These are phyloP conservation scores for Urocyon cinereoargenteus DNA, from an alignment of 2,797 vertebrate genomes.

Conservation along the genomic window DNA sequence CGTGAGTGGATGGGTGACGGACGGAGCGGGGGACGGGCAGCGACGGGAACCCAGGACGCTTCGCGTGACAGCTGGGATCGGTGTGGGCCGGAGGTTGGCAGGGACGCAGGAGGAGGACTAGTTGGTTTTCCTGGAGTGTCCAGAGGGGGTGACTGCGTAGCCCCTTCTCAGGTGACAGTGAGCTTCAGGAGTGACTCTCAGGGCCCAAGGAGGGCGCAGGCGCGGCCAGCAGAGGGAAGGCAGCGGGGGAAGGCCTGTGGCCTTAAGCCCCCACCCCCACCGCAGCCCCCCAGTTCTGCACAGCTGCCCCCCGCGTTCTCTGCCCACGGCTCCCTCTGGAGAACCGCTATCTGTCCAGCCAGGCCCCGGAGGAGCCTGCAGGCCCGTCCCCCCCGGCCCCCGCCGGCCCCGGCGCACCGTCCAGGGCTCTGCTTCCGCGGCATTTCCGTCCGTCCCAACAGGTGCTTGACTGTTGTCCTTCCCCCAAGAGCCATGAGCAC, in stretches of 20 bases:
- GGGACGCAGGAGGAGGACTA: neutral
- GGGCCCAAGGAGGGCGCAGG: neutral
- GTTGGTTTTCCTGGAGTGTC: neutral
- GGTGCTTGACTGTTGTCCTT: neutral
- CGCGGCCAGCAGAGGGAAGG: accelerated
- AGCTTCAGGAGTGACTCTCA: neutral
- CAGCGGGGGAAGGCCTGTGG: neutral
- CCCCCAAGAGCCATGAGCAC: too few species aligned
- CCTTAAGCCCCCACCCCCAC: accelerated
- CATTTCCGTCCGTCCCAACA: neutral
- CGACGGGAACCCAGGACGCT: neutral
- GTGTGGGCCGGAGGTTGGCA: accelerated
- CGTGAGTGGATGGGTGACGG: neutral
- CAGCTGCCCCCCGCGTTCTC: too few species aligned
- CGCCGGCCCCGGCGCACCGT: accelerated
- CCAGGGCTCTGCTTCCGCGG: neutral
- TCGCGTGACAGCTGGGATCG: neutral
- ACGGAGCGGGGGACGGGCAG: neutral
- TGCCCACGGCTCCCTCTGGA: neutral
- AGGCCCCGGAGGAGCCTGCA: neutral
- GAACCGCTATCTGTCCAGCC: neutral
- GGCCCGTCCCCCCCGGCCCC: accelerated
- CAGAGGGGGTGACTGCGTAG: neutral
- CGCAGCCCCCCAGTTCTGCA: neutral
- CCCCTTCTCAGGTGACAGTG: neutral